phyloP scores from a whole-genome alignment of 2,113 vertebrate genomes.

The Trochalopteron elliotii region DNA sequence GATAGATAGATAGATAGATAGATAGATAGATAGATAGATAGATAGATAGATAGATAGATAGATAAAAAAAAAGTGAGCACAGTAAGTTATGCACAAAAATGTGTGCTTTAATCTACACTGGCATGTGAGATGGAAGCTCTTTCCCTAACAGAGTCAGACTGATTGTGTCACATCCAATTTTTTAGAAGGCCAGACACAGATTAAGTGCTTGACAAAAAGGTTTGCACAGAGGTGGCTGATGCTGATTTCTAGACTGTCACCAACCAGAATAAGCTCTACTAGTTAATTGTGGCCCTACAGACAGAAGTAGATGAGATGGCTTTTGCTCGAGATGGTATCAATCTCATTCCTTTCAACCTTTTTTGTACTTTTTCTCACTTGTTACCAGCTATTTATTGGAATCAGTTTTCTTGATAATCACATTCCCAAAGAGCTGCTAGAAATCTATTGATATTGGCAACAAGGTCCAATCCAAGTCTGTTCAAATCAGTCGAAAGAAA shows the following conservation, averaged over 20 bases:
- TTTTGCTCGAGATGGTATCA: neutral
- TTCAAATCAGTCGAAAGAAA: neutral
- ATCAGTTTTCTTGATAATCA: neutral
- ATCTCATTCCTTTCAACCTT: conserved; percentile 5
- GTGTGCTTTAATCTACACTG: neutral
- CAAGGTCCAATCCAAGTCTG: neutral
- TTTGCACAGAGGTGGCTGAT: conserved; percentile 12
- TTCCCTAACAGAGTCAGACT: neutral
- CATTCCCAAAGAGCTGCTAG: neutral
- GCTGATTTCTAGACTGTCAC: conserved; percentile 17
- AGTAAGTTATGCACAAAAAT: neutral
- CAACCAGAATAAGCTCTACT: neutral
- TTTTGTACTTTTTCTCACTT: conserved; percentile 8
- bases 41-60: neutral
- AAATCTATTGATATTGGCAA: neutral
- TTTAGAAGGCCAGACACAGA: conserved; percentile 22
- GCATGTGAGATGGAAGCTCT: neutral
- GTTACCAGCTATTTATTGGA: neutral
- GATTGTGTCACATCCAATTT: conserved; percentile 1
- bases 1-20: neutral
- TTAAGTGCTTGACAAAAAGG: neutral
- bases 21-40: too few species aligned
- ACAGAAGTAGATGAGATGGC: neutral
- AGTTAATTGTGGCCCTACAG: conserved; percentile 20
- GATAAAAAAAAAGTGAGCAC: neutral